phyloP scores from a whole-genome alignment of 2,888 invertebrate species.

The Lochmaea crataegi region DNA sequence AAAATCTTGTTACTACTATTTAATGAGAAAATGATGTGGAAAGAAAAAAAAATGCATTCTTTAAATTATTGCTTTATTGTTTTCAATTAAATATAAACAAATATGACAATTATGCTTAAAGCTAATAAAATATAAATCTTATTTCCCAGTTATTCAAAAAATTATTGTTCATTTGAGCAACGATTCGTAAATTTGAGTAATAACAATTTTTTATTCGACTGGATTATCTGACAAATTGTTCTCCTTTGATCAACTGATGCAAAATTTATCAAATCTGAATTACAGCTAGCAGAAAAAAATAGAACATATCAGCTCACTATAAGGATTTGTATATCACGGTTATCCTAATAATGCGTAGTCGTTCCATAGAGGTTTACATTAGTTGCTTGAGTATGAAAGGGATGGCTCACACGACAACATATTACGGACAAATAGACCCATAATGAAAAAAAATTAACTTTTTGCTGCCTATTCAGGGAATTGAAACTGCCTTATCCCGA shows the following conservation, averaged over 20 bases:
- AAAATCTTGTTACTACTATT: too few relatives aligned
- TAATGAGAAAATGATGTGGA: too few relatives aligned
- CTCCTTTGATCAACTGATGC: too few relatives aligned
- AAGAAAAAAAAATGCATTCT: background rate
- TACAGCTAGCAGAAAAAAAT: background rate
- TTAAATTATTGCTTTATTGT: background rate
- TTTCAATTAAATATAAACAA: background rate
- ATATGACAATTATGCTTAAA: background rate
- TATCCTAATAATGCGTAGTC: too few relatives aligned
- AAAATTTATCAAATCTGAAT: background rate
- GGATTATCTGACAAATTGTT: background rate
- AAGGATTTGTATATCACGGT: too few relatives aligned
- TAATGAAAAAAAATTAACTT: too few relatives aligned
- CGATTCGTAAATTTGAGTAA: background rate
- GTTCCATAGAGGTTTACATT: too few relatives aligned
- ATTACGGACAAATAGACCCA: too few relatives aligned
- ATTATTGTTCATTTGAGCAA: background rate
- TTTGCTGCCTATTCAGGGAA: too few relatives aligned
- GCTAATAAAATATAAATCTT: slow-evolving; percentile 2
- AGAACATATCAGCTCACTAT: background rate
- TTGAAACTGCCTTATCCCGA: too few relatives aligned
- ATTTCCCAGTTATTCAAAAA: background rate
- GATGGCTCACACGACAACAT: too few relatives aligned
- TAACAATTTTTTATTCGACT: background rate
- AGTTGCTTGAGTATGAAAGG: too few relatives aligned